These are phyloP conservation scores for Drosophila truncata DNA, from an alignment of 1,140 invertebrate species.

Conservation along the genomic window DNA sequence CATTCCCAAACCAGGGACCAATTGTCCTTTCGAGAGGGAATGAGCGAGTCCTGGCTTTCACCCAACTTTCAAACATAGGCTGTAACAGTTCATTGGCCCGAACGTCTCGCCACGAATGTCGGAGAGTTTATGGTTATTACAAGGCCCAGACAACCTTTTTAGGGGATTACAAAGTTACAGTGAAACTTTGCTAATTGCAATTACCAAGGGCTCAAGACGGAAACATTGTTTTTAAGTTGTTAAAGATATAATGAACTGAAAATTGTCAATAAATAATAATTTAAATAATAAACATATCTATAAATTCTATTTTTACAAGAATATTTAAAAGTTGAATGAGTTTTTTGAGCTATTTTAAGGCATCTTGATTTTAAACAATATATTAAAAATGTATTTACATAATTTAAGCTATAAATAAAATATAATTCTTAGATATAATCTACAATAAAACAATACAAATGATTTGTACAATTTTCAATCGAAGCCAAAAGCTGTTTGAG, in stretches of 20 bases:
- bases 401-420: background rate
- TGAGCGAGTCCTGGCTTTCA: background rate
- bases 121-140: conserved; percentile 47
- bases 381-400: background rate
- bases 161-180: conserved; percentile 16
- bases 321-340: background rate
- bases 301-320: background rate
- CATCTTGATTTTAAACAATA: background rate
- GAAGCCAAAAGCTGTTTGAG: conserved; percentile 1
- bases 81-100: conserved; percentile 59
- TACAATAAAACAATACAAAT: background rate
- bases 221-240: background rate
- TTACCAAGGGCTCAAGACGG: background rate
- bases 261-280: no score
- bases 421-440: background rate
- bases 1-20: conserved; percentile 4
- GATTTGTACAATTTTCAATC: background rate
- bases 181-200: background rate
- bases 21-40: background rate
- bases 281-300: background rate
- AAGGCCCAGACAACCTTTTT: conserved; percentile 37
- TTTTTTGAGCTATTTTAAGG: background rate
- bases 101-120: conserved; percentile 41
- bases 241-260: background rate
- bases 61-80: background rate